These are phyloP conservation scores for Astatoreochromis straeleni DNA, from an alignment of 2,113 vertebrate genomes.

Conservation along the genomic window DNA sequence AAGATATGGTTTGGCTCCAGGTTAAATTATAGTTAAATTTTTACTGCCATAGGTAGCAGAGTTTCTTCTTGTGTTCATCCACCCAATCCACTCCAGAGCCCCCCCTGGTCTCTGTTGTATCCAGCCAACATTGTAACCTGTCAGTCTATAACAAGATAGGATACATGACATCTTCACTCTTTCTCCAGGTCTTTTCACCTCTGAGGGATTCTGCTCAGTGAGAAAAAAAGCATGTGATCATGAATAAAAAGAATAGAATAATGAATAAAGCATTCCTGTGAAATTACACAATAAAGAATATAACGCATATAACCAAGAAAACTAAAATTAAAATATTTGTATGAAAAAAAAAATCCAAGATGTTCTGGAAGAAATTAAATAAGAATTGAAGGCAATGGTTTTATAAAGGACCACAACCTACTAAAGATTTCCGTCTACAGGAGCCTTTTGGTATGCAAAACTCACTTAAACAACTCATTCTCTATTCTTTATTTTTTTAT, in stretches of 20 bases:
- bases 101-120: accelerated
- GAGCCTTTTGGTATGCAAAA: neutral
- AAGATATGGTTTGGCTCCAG: too few relatives aligned
- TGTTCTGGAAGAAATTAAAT: neutral
- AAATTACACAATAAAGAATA: neutral
- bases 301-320: neutral
- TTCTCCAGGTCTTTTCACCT: too few relatives aligned
- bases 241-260: neutral
- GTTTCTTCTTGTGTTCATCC: neutral
- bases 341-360: neutral
- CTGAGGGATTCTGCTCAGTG: neutral
- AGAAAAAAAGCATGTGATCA: neutral
- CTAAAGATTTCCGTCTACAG: accelerated
- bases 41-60: neutral
- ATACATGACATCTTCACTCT: neutral
- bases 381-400: neutral
- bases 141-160: neutral
- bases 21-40: too few relatives aligned
- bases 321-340: accelerated
- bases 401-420: neutral
- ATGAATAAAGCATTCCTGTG: neutral
- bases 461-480: neutral
- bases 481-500: neutral
- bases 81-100: neutral
- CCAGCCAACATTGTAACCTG: neutral